phyloP scores from a whole-genome alignment of 1,140 invertebrate genomes.

The Aphaenogaster rudis region DNA sequence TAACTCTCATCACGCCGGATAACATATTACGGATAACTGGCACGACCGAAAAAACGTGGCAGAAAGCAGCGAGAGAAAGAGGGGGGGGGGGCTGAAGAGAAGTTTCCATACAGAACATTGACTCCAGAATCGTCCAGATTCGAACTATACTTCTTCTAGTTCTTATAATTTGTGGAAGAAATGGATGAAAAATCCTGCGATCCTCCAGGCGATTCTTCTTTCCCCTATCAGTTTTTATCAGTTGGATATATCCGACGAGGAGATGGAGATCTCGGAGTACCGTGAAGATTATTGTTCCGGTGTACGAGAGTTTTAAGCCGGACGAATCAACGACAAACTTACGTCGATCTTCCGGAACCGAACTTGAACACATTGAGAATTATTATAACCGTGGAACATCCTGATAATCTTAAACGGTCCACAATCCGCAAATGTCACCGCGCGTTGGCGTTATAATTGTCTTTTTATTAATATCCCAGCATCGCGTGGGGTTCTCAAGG shows the following conservation, averaged over 20 bases:
- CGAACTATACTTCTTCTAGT: background rate
- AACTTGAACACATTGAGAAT: background rate
- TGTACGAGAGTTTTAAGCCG: background rate
- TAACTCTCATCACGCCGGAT: conserved; percentile 41
- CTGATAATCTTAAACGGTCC: background rate
- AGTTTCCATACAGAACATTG: background rate
- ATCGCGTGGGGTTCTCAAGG: background rate
- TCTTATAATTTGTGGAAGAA: background rate
- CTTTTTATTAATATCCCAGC: background rate
- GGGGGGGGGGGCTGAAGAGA: background rate
- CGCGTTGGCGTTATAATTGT: conserved; percentile 12
- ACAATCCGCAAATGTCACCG: background rate
- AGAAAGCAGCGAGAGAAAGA: conserved; percentile 3
- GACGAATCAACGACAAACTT: background rate
- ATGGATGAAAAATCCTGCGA: background rate
- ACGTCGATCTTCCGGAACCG: background rate
- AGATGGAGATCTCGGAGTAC: background rate
- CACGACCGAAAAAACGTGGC: background rate
- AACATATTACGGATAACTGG: conserved; percentile 45
- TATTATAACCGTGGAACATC: background rate
- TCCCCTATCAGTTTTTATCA: conserved; percentile 1
- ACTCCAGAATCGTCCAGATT: conserved; percentile 8
- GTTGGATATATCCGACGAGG: too few species aligned
- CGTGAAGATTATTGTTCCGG: background rate
- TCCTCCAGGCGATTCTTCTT: background rate